Percentiles rank a stretch among this genome's conserved stretches.
phyloP scores from a whole-genome alignment of 1,140 invertebrate species.

The Pissodes strobi region DNA sequence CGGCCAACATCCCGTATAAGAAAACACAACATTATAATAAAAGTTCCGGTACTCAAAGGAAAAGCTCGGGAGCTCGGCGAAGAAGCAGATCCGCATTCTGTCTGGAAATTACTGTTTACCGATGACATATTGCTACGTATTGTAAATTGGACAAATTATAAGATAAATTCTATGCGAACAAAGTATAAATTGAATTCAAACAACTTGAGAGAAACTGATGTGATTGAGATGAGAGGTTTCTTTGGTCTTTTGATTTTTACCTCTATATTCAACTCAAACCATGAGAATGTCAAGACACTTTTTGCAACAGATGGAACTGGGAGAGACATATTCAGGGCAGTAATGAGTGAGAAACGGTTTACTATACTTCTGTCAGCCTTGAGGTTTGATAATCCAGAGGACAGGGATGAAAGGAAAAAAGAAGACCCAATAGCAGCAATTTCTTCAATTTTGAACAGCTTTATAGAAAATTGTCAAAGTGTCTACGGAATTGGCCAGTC shows the following conservation, averaged over 20 bases:
- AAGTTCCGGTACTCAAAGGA: background rate
- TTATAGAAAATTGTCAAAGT: slow-evolving; percentile 8
- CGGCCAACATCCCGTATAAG: background rate
- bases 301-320: slow-evolving; percentile 26
- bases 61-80: background rate
- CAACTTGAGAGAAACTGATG: background rate
- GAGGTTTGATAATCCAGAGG: slow-evolving; percentile 1
- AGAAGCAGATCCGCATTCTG: background rate
- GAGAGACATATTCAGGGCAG: slow-evolving; percentile 20
- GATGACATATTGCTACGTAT: background rate
- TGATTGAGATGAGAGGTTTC: slow-evolving; percentile 6
- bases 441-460: background rate
- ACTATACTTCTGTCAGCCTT: background rate
- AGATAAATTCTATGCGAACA: too few relatives aligned
- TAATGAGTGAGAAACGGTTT: slow-evolving; percentile 14
- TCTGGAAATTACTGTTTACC: too few relatives aligned
- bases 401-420: background rate
- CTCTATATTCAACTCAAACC: slow-evolving; percentile 4
- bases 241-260: slow-evolving; percentile 13
- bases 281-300: background rate
- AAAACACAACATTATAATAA: too few relatives aligned
- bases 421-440: slow-evolving; percentile 10
- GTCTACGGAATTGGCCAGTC: background rate
- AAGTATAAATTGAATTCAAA: background rate
- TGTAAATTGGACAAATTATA: background rate